Evolutionary conservation across 2,113 vertebrate species (phyloP).

Genomic region (Argyrosomus japonicus): DNA sequence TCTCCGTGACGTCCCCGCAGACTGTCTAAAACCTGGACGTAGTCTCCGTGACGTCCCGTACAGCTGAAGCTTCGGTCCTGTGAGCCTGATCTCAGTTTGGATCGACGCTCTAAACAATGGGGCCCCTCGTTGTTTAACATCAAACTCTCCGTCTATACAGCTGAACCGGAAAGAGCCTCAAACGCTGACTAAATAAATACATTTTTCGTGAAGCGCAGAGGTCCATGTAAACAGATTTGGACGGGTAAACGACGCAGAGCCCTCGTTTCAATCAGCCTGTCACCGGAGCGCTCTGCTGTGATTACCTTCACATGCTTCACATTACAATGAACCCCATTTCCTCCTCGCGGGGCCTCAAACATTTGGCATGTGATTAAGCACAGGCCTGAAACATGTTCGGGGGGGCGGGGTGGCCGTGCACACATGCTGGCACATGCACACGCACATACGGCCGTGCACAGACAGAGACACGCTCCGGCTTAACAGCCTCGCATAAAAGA

Average conservation of each 20-base stretch:
- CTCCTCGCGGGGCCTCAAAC: background rate
- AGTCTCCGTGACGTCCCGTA: no score
- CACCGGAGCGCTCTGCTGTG: constrained; percentile 1
- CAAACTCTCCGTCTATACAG: background rate
- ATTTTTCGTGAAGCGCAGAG: background rate
- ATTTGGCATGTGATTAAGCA: constrained; percentile 39
- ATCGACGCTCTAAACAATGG: constrained; percentile 12
- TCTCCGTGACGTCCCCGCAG: no score
- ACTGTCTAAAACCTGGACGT: no score
- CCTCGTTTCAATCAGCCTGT: constrained; percentile 29
- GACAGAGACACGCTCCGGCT: background rate
- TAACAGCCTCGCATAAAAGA: background rate
- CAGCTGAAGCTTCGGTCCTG: background rate
- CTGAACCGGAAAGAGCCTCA: background rate
- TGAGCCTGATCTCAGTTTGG: background rate
- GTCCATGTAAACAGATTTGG: constrained; percentile 23
- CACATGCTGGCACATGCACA: background rate
- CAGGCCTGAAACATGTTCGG: constrained; percentile 19
- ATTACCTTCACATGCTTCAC: constrained; percentile 54
- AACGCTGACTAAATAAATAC: constrained; percentile 7
- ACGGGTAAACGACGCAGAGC: constrained; percentile 14
- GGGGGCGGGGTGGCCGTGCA: background rate
- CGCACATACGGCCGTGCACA: background rate
- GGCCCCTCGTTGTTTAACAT: constrained; percentile 25
- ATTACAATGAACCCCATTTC: background rate